Percentiles rank a stretch among this genome's conserved stretches.
phyloP scores from a whole-genome alignment of 2,113 vertebrate genomes.

The Ascaphus truei region DNA sequence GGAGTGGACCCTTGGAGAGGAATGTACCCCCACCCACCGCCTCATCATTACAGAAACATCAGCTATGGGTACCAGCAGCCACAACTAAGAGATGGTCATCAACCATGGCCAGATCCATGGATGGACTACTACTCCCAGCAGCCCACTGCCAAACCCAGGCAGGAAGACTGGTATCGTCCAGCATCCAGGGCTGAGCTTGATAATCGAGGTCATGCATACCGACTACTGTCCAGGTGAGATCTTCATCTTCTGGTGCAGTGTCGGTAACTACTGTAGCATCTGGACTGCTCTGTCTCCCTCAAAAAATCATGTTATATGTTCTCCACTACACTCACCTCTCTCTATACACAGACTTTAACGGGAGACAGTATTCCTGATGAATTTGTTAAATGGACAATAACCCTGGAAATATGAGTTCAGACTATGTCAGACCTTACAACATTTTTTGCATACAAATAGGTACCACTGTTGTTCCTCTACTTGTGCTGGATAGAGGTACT shows the following conservation, averaged over 20 bases:
- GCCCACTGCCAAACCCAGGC: accelerated
- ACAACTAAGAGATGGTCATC: conserved; percentile 19
- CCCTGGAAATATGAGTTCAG: no score
- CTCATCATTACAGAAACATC: not conserved
- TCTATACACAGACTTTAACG: no score
- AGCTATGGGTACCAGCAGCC: conserved; percentile 37
- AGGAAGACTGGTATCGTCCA: not conserved
- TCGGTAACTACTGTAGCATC: no score
- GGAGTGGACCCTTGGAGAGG: not conserved
- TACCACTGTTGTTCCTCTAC: no score
- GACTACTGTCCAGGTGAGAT: conserved; percentile 50
- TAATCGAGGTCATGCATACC: not conserved
- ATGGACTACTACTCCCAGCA: not conserved
- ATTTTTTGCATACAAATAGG: no score
- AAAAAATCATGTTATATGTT: no score
- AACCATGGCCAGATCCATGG: conserved; percentile 24
- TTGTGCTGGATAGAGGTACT: no score
- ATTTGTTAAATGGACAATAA: no score
- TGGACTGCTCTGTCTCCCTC: no score
- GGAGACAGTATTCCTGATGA: no score
- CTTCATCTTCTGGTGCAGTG: not conserved
- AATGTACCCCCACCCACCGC: accelerated
- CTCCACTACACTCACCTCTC: no score
- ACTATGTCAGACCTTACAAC: no score
- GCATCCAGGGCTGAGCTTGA: not conserved